phyloP scores from a whole-genome alignment of 2,888 invertebrate species.

The Galerucella pusilla region DNA sequence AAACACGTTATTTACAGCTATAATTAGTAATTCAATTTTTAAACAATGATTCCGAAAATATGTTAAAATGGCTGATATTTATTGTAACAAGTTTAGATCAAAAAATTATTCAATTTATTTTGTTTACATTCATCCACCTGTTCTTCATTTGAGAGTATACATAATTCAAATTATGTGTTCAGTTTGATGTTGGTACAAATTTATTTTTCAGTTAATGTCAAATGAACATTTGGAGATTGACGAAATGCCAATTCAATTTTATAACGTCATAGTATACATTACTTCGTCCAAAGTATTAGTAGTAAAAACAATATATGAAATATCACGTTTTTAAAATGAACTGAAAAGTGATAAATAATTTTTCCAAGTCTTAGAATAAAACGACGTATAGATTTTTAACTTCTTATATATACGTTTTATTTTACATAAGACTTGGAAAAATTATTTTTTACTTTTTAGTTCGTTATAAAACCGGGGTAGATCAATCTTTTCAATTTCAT shows the following conservation, averaged over 20 bases:
- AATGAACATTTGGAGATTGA: slow-evolving; percentile 2
- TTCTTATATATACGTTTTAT: too few relatives aligned
- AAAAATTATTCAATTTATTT: slow-evolving; percentile 11
- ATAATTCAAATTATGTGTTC: slow-evolving; percentile 4
- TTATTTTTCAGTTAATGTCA: slow-evolving; percentile 2
- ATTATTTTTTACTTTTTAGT: too few relatives aligned
- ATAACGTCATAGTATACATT: background rate
- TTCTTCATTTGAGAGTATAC: background rate
- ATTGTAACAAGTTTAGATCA: slow-evolving; percentile 10
- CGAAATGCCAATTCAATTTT: slow-evolving; percentile 1
- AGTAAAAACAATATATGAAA: background rate
- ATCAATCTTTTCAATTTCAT: too few relatives aligned
- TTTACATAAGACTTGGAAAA: too few relatives aligned
- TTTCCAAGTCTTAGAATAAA: too few relatives aligned
- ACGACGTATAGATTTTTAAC: too few relatives aligned
- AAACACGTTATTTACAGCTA: slow-evolving; percentile 41
- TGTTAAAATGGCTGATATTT: slow-evolving; percentile 7
- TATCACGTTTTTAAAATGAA: too few relatives aligned
- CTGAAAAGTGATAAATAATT: too few relatives aligned
- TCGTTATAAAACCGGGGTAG: too few relatives aligned
- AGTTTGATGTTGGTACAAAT: background rate
- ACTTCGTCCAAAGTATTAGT: background rate
- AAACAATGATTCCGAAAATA: slow-evolving; percentile 38
- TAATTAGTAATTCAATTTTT: slow-evolving; percentile 40
- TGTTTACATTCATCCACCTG: slow-evolving; percentile 8